These are phyloP conservation scores for Betta splendens DNA, from an alignment of 2,797 vertebrate species.

Conservation along the genomic window DNA sequence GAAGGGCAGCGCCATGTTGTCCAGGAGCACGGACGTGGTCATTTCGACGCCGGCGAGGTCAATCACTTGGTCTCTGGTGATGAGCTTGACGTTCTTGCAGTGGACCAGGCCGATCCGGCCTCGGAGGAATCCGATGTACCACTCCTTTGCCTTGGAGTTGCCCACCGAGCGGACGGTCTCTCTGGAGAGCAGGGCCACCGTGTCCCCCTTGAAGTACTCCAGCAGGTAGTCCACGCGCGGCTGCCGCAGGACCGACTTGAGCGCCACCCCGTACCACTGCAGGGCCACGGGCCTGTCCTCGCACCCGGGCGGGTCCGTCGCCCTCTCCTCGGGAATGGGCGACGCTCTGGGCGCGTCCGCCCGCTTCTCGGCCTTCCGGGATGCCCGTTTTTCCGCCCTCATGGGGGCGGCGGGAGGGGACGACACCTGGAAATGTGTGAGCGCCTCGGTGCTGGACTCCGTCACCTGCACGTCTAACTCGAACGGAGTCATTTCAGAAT, in stretches of 20 bases:
- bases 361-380: constrained; percentile 68
- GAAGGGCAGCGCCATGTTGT: constrained; percentile 91
- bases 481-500: constrained; percentile 84
- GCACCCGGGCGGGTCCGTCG: constrained; percentile 84
- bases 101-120: constrained; percentile 91
- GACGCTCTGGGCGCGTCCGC: constrained; percentile 73
- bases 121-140: constrained; percentile 92
- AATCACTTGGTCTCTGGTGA: constrained; percentile 90
- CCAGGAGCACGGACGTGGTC: constrained; percentile 85
- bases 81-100: constrained; percentile 92
- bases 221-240: constrained; percentile 91
- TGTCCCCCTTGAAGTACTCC: constrained; percentile 98
- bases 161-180: constrained; percentile 90
- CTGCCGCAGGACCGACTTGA: constrained; percentile 93
- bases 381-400: constrained; percentile 70
- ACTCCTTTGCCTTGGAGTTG: constrained; percentile 93
- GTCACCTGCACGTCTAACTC: constrained; percentile 83
- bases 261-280: constrained; percentile 86
- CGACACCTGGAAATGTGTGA: constrained; percentile 82
- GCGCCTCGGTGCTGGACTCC: constrained; percentile 63
- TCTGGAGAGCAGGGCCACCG: constrained; percentile 89
- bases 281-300: constrained; percentile 83
- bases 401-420: constrained; percentile 87
- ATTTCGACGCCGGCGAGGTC: constrained; percentile 83
- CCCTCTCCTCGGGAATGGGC: constrained; percentile 77